Percentiles rank a stretch among this genome's conserved stretches.
Conservation (phyloP, 2,888 invertebrate genomes). For the Cheilosia vulpina region DNA sequence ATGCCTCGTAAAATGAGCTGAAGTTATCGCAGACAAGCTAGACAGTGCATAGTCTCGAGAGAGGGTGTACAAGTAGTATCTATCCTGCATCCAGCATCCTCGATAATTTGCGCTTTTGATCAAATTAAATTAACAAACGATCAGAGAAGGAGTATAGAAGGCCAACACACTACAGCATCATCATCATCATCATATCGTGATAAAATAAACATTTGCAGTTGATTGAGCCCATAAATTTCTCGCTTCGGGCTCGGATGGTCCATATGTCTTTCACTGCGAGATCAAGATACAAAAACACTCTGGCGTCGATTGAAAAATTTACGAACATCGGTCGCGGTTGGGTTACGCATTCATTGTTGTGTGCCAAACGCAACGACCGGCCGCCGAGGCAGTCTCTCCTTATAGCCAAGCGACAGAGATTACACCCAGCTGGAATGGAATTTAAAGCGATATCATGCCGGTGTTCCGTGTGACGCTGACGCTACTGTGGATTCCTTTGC, state of each 20-base stretch:
- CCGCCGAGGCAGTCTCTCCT: not conserved
- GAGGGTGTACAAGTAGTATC: conserved; percentile 2
- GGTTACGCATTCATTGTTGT: conserved; percentile 56
- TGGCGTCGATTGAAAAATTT: conserved; percentile 45
- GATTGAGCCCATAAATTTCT: conserved; percentile 71
- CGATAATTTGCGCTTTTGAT: conserved; percentile 51
- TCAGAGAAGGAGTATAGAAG: conserved; percentile 23
- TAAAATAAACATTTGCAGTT: conserved; percentile 73
- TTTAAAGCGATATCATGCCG: conserved; percentile 30
- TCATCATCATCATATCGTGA: conserved; percentile 53
- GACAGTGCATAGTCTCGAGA: not conserved
- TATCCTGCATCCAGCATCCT: conserved; percentile 10
- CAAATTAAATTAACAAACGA: conserved; percentile 62
- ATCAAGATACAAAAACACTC: conserved; percentile 17
- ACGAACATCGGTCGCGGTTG: conserved; percentile 34
- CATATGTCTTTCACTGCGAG: conserved; percentile 32
- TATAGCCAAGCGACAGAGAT: conserved; percentile 15
- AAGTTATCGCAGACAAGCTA: conserved; percentile 34
- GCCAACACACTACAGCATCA: conserved; percentile 16
- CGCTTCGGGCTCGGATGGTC: not conserved
- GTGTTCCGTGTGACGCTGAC: conserved; percentile 6
- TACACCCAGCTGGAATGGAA: conserved; percentile 47
- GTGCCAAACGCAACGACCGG: not conserved
- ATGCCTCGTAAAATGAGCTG: conserved; percentile 21
- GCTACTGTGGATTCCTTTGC: conserved; percentile 48